Conservation (phyloP, 2,888 invertebrate species). For the Idaea straminata region DNA sequence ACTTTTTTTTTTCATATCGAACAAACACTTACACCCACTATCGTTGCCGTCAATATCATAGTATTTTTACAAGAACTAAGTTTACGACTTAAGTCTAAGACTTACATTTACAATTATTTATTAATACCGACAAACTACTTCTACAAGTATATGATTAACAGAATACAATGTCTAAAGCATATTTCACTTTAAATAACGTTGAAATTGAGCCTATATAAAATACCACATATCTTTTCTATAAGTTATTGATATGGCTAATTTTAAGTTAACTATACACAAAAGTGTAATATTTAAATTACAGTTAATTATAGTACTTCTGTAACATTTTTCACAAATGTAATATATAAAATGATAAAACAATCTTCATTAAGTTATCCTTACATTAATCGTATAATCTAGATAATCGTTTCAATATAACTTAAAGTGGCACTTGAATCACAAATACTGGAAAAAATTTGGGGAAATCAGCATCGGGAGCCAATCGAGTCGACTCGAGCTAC, state of each 20-base stretch:
- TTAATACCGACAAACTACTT: slow-evolving; percentile 77
- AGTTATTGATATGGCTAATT: slow-evolving; percentile 82
- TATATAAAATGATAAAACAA: slow-evolving; percentile 82
- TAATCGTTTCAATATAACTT: slow-evolving; percentile 84
- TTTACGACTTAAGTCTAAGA: slow-evolving; percentile 66
- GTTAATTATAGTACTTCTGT: slow-evolving; percentile 79
- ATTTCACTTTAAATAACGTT: slow-evolving; percentile 80
- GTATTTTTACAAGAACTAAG: slow-evolving; percentile 70
- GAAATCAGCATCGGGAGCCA: slow-evolving; percentile 74
- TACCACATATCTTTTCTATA: slow-evolving; percentile 81
- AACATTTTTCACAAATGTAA: slow-evolving; percentile 80
- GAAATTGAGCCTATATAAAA: slow-evolving; percentile 81
- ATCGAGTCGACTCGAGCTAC: slow-evolving; percentile 57
- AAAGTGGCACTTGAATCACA: slow-evolving; percentile 90
- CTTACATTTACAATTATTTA: slow-evolving; percentile 69
- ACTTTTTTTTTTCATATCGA: slow-evolving; percentile 74
- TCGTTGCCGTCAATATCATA: slow-evolving; percentile 78
- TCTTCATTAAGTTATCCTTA: slow-evolving; percentile 81
- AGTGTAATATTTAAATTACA: slow-evolving; percentile 79
- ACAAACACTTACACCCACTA: slow-evolving; percentile 76
- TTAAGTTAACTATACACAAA: slow-evolving; percentile 81
- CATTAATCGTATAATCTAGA: slow-evolving; percentile 81
- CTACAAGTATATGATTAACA: slow-evolving; percentile 80
- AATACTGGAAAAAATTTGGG: slow-evolving; percentile 86
- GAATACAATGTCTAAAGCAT: slow-evolving; percentile 77